A percentile compares a stretch with the other conserved stretches of the same genome.
phyloP scores from a whole-genome alignment of 2,888 invertebrate species.

The Cheilosia vernalis region DNA sequence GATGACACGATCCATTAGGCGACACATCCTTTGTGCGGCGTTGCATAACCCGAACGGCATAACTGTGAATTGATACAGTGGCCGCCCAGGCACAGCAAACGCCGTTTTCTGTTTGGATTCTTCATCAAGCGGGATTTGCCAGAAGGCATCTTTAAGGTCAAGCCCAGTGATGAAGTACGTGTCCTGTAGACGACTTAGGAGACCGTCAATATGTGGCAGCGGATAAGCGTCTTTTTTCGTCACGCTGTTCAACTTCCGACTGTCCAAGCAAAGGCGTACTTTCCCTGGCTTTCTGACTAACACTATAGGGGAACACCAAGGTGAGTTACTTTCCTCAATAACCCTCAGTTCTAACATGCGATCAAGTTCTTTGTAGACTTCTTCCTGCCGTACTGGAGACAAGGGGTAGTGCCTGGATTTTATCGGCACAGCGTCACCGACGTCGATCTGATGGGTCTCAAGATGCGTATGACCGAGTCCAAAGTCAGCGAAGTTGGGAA shows the following conservation, averaged over 20 bases:
- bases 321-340: background rate
- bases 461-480: too few species aligned
- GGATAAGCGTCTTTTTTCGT: too few species aligned
- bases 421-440: background rate
- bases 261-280: background rate
- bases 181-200: conserved; percentile 71
- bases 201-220: conserved; percentile 14
- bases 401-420: background rate
- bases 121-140: conserved; percentile 16
- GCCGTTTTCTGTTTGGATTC: conserved; percentile 11
- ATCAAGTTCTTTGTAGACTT: background rate
- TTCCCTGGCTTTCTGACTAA: conserved; percentile 73
- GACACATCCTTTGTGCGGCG: background rate
- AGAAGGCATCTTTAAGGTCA: conserved; percentile 35
- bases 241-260: too few species aligned
- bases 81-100: background rate
- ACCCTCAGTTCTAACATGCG: background rate
- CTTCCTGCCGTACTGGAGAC: background rate
- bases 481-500: too few species aligned
- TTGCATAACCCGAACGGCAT: conserved; percentile 18
- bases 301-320: conserved; percentile 36
- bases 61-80: conserved; percentile 11
- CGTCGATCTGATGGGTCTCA: background rate
- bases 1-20: background rate
- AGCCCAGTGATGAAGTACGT: conserved; percentile 62